A percentile compares a stretch with the other conserved stretches of the same genome.
phyloP scores from a whole-genome alignment of 2,113 vertebrate genomes.

The Tachysurus fulvidraco region DNA sequence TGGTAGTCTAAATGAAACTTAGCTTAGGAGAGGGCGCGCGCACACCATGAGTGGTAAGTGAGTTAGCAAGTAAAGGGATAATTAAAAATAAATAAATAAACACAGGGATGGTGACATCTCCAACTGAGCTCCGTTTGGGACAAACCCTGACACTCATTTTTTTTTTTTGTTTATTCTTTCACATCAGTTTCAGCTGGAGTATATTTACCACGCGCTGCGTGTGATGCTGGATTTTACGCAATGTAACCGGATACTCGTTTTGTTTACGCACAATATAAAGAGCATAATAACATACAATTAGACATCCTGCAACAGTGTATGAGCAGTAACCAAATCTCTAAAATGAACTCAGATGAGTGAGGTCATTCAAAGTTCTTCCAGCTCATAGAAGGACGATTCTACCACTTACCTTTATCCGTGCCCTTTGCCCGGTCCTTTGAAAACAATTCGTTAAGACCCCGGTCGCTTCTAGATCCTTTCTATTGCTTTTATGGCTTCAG shows the following conservation, averaged over 20 bases:
- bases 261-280: conserved; percentile 10
- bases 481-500: conserved; percentile 20
- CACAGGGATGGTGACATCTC: conserved; percentile 12
- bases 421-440: conserved; percentile 43
- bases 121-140: conserved; percentile 4
- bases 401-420: conserved; percentile 14
- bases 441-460: conserved; percentile 31
- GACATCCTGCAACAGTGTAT: not conserved
- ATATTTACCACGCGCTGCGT: not conserved
- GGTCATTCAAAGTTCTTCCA: not conserved
- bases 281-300: not conserved
- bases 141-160: not conserved
- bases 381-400: not conserved
- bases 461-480: conserved; percentile 52
- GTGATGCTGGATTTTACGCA: not conserved
- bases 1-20: conserved; percentile 33
- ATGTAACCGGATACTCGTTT: not conserved
- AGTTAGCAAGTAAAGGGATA: conserved; percentile 11
- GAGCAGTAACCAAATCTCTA: not conserved
- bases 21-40: not conserved
- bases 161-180: not conserved
- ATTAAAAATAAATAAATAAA: not conserved
- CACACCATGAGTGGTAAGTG: not conserved
- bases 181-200: not conserved
- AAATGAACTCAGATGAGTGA: not conserved